Evolutionary conservation across 2,113 vertebrate genomes (phyloP).

Genomic region (Chionodraco myersi): DNA sequence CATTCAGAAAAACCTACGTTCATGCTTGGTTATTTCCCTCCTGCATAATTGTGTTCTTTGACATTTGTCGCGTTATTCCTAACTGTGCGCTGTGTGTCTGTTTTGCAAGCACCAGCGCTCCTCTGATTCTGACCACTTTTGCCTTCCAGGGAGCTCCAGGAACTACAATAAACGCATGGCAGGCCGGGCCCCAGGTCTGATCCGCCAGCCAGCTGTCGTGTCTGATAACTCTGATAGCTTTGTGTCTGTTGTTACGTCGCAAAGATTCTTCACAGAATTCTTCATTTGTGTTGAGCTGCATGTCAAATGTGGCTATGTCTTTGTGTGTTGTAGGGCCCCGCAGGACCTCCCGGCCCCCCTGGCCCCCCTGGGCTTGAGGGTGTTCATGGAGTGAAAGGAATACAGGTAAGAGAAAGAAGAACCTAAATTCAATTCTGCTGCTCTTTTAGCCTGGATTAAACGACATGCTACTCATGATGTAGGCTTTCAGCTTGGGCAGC

Average conservation of each 20-base stretch:
- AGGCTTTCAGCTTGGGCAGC: conserved; percentile 68
- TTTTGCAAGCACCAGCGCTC: neutral
- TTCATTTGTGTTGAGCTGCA: neutral
- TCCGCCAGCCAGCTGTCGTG: conserved; percentile 40
- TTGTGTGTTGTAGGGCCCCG: conserved; percentile 86
- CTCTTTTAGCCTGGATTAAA: conserved; percentile 60
- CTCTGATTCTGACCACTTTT: conserved; percentile 75
- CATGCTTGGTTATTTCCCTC: neutral
- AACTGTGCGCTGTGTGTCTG: conserved; percentile 22
- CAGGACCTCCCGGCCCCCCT: conserved; percentile 87
- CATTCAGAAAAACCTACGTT: conserved; percentile 2
- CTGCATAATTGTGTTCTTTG: conserved; percentile 20
- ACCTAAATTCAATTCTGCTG: conserved; percentile 56
- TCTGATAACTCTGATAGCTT: conserved; percentile 32
- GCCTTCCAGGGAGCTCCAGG: conserved; percentile 91
- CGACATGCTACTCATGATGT: conserved; percentile 27
- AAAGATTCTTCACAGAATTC: conserved; percentile 15
- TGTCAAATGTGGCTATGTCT: conserved; percentile 3
- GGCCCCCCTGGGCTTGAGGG: conserved; percentile 91
- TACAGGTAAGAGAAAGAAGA: conserved; percentile 84
- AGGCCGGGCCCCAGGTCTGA: conserved; percentile 92
- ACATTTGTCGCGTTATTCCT: conserved; percentile 50
- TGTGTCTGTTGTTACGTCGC: conserved; percentile 17
- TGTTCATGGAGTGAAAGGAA: conserved; percentile 86
- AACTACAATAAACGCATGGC: conserved; percentile 85